Base-by-base conservation (phyloP, 2,888 invertebrate genomes). In the Maniola hyperantus region DNA sequence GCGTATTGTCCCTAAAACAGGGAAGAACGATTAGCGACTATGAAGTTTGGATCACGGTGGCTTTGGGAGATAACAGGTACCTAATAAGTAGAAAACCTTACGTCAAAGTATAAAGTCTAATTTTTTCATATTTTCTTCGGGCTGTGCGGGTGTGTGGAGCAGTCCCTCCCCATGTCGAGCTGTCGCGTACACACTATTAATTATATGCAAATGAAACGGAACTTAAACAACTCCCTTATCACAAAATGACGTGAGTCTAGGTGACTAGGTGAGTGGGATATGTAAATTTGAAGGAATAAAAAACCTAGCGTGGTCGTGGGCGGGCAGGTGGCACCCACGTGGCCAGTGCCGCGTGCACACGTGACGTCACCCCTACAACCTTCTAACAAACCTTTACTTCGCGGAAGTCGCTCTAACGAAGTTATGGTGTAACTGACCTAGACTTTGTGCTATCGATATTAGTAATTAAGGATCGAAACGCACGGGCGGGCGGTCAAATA, bases 311-410 rank as follows among this genome's bases (percentile, higher is more conserved):
- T 59, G 66, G 59, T 71, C 69, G 91, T 90, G 83, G 90, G 90
- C 76, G 81, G 80, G 77, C 85, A 88, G 87, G 88, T 88, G 85
- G 79, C 84, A 82, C 90, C 89, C 82, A 89, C 91, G 83, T 81
- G 69, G 72, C 75, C 80, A 81, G 91, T 87, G 89, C 88, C 91
- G 91, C 89, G 91, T 89, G 91, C 91, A 91, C 76, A 76, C 73
- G 75, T 89, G 82, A 87, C 89, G 88, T 90, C 87, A 90, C 79
- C 86, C 71, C 73, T 65, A 87, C 83, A 91, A 89, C 90, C 80
- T 79, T 74, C 75, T 79, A 75, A 74, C 77, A 76, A 80, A 82
- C 83, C 82, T 81, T 76, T 72, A 73, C 72, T 79, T 76, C 73
- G 76, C 78, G 78, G 76, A 77, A 78, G 76, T 73, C 15, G 6